Base-by-base conservation (phyloP, 2,797 vertebrate genomes). In the Pseudochromis fuscus region DNA sequence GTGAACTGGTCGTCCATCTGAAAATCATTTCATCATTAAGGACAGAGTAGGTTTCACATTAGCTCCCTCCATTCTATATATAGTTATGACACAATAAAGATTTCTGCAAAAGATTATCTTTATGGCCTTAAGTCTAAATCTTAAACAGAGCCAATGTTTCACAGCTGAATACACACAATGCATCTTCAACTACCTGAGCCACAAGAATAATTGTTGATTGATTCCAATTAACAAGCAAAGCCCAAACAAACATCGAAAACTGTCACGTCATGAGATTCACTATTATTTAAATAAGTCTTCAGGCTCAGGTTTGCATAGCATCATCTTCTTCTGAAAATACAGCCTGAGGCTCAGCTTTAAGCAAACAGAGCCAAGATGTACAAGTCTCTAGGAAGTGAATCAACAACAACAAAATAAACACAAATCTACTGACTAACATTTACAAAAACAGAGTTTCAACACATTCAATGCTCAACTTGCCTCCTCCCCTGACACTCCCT, bases 401-500 rank as follows among this genome's bases (percentile, higher is more conserved):
- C 40, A 21, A 9, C 18, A 21, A 9, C 18, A n/a, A 8, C 40
- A 19, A 19, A 44, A 19, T 19, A 44, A 44, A 44, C 18, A 7
- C 31, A 51, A 8, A 58, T 45, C 5, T 27, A 31, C 25, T 12
- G 24, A 28, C 42, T 37, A 42, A 19, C 9, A 49, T 46, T 8
- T 33, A 28, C 55, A 42, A 65, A 81, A 12, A 80, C 28, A 67
- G 2, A 33, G 60, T 57, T 55, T 59, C 1, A 48, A 58, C 18
- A 48, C n/a, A 67, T 53, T 19, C 45, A 24, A 50, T 78, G 9
- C 16, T 38, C 44, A 50, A 56, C 19, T 10, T 42, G 15, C 35
- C 25, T 72, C 25, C 45, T 70, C 11, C 19, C 45, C 38, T 55
- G 50, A 61, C 56, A 65, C 76, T 63, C 38, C 44, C 63, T 67